phyloP scores from a whole-genome alignment of 2,113 vertebrate species.

The Cyphomyrus plagiostoma region DNA sequence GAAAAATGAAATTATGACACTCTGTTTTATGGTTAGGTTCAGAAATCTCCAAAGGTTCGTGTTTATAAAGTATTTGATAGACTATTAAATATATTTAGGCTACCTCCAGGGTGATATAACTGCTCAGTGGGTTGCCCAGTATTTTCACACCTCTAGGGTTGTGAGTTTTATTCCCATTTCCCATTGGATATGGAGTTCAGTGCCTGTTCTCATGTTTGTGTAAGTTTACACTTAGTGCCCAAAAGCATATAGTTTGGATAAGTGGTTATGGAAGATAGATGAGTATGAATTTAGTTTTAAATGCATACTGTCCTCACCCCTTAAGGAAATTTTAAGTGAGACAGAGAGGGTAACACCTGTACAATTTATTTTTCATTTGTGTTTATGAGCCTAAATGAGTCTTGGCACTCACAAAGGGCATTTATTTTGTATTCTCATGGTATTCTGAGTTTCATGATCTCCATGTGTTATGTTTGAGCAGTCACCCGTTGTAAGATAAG shows the following conservation, averaged over 20 bases:
- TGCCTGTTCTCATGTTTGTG: neutral
- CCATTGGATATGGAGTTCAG: neutral
- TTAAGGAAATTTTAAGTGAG: neutral
- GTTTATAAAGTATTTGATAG: neutral
- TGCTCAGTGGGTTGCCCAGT: neutral
- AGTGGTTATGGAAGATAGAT: neutral
- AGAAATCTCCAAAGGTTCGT: neutral
- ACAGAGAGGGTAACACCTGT: neutral
- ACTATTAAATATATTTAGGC: neutral
- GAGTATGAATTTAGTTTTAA: neutral
- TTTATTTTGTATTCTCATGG: neutral
- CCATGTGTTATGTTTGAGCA: neutral
- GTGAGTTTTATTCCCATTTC: neutral
- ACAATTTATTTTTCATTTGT: neutral
- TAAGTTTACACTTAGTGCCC: neutral
- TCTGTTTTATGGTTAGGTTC: neutral
- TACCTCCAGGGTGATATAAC: neutral
- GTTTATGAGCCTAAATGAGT: neutral
- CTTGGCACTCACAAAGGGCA: neutral
- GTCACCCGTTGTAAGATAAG: neutral
- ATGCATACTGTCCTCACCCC: neutral
- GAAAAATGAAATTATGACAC: neutral
- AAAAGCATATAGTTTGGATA: neutral
- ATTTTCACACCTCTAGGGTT: neutral
- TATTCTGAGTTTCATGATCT: neutral